Evolutionary conservation across 1,140 invertebrate genomes (phyloP), one percentile per base, ranked within the genome.

Genomic region (Carposina sasakii): DNA sequence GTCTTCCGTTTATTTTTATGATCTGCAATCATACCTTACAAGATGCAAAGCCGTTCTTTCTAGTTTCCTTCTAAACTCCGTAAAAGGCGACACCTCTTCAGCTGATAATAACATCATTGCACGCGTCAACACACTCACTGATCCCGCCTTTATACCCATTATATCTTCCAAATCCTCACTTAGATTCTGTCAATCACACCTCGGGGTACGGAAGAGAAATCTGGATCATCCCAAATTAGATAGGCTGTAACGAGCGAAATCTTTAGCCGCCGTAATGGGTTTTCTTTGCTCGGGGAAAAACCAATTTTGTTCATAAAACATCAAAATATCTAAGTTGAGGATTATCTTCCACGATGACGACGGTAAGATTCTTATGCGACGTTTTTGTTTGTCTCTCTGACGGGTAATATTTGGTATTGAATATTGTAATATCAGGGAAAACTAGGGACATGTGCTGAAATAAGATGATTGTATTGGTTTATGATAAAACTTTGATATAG

Each of bases 181-280:
- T 46, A 52, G 50, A n/a, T 33, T 43, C 43, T 57, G 55, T 60
- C 60, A 56, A 54, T 60, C 60, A 62, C 59, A 65, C 59, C 59
- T 63, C 24, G 24, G 39, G 39, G 51, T 46, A 52, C 50, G 48
- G 44, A 51, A 54, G 44, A 50, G 45, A 59, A 65, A 57, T 62
- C 60, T 60, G 63, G 59, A 67, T 65, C 37, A 60, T 61, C 55
- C 59, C 45, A 67, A 60, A 70, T 67, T 64, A 70, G 60, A 69
- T 66, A 61, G 58, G 56, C 50, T 26, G 56, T 63, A 60, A 69
- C 60, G 54, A 61, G 50, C 37, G 37, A 19, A 28, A 57, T 58
- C 58, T 55, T 46, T 30, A 44, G 47, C 40, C 23, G 40, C 42
- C 44, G 54, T 69, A 67, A 70, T 70, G 59, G 60, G 58, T 61